Conservation (phyloP, 2,113 vertebrate species). For the Psilopogon haemacephalus region DNA sequence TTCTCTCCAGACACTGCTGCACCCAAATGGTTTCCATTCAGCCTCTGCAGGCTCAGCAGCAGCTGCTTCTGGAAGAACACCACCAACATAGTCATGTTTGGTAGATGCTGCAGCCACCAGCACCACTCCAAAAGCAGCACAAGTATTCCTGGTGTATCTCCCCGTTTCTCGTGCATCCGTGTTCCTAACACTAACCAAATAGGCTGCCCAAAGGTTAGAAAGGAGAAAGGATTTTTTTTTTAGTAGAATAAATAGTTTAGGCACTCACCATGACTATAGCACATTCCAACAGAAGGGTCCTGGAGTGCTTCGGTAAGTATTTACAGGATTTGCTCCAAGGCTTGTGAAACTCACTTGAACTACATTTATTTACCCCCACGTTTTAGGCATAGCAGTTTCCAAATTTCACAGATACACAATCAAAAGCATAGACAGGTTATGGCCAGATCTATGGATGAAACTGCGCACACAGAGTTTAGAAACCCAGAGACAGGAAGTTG, state of each 20-base stretch:
- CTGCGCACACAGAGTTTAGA: accelerated
- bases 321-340: not conserved
- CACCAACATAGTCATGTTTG: accelerated
- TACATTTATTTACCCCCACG: not conserved
- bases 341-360: not conserved
- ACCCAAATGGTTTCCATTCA: not conserved
- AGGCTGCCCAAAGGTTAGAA: not conserved
- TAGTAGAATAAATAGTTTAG: not conserved
- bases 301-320: not conserved
- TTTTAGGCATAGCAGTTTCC: not conserved
- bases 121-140: not conserved
- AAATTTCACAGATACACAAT: not conserved
- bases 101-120: not conserved
- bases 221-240: not conserved
- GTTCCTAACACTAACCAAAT: not conserved
- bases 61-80: not conserved
- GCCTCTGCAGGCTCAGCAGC: not conserved
- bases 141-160: not conserved
- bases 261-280: not conserved
- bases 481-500: not conserved
- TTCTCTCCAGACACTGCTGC: not conserved
- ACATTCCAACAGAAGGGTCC: not conserved
- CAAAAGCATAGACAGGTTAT: not conserved
- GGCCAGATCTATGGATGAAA: not conserved
- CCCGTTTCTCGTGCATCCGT: not conserved